Base-by-base conservation (phyloP, 2,888 invertebrate genomes). In the Leptinotarsa rubiginosa region DNA sequence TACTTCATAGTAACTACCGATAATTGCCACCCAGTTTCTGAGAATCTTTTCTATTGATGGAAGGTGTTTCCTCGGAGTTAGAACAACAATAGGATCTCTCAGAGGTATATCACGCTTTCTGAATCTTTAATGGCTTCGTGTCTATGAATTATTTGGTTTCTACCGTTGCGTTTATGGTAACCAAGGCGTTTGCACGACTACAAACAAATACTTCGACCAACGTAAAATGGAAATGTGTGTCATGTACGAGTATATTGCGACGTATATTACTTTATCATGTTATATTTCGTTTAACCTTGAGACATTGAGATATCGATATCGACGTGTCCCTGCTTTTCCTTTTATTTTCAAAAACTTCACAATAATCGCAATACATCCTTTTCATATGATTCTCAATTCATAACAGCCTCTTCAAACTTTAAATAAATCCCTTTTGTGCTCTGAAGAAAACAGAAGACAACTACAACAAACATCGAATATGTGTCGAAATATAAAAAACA, bases 81-180 rank as follows among this genome's bases (percentile, higher is more conserved):
- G n/a, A 65, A 69, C 15, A 56, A 73, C 73, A 73, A 65, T 73
- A 15, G 65, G 47, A 65, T 64, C 50, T 69, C 73, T 64, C 54
- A 66, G 68, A 54, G 54, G 70, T 70, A 70, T 68, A 77, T 72
- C 78, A 75, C 77, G 78, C 78, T 71, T 71, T 71, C 66, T 78
- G 72, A 75, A 78, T 78, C 74, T 74, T 78, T 78, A 74, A 78
- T 74, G 75, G 74, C 73, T 73, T 76, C 77, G 74, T 77, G 78
- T 59, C 71, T 73, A 75, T 77, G 75, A 77, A 78, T 78, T 78
- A 78, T 78, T 72, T 70, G 66, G 68, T 69, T 47, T 75, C 70
- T 62, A 69, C 77, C 65, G 73, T 75, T 41, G 41, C 41, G 41
- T 41, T 77, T 67, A 69, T 77, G 77, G 77, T 77, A 74, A 75